Percentiles rank a stretch among this genome's conserved stretches.
Evolutionary conservation across 2,797 vertebrate genomes (phyloP).

Genomic region (Chiroxiphia lanceolata): DNA sequence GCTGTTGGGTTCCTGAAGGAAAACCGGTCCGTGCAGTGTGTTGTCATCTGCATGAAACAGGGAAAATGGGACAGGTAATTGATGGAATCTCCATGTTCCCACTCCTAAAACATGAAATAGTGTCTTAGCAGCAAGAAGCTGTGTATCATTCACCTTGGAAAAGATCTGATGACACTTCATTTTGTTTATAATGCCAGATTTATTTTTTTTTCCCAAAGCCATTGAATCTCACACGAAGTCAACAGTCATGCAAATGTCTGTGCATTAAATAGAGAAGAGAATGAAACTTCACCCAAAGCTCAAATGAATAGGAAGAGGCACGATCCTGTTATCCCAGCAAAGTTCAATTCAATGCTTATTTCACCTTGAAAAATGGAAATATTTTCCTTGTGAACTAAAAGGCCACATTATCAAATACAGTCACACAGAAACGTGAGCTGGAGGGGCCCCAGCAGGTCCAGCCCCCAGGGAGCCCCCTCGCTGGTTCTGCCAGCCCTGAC

Average conservation of each 20-base stretch:
- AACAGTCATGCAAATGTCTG: background rate
- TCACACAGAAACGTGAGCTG: rapidly evolving
- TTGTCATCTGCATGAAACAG: slow-evolving; percentile 79
- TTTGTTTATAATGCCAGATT: background rate
- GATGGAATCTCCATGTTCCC: rapidly evolving
- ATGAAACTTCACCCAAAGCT: background rate
- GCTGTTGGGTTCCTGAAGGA: slow-evolving; percentile 91
- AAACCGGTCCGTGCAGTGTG: slow-evolving; percentile 84
- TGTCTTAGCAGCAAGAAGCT: background rate
- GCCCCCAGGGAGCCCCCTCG: background rate
- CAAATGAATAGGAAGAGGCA: background rate
- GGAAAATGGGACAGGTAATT: background rate
- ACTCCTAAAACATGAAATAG: background rate
- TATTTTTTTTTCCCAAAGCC: background rate
- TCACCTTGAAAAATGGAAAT: background rate
- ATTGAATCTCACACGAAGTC: rapidly evolving
- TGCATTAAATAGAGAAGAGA: rapidly evolving
- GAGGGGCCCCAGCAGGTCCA: background rate
- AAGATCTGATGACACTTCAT: background rate
- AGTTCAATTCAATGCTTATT: background rate
- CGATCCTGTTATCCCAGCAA: rapidly evolving
- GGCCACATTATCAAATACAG: rapidly evolving
- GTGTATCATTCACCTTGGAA: background rate
- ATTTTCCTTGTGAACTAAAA: background rate
- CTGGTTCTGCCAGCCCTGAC: background rate